Conservation (phyloP, 1,140 invertebrate genomes). For the Ectropis grisescens region DNA sequence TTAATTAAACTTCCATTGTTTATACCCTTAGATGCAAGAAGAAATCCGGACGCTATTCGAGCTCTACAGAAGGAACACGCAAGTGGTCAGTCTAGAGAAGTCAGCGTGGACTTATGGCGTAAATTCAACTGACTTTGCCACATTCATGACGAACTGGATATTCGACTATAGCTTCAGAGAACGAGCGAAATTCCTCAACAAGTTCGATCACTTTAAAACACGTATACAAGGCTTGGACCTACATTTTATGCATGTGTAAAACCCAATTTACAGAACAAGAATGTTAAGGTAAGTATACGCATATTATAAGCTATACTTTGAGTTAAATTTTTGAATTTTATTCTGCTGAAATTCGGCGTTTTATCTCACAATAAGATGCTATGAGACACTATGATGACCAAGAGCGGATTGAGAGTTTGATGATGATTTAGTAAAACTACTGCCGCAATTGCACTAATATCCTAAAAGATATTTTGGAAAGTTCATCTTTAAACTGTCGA, state of each 20-base stretch:
- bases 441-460: no score
- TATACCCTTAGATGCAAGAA: constrained; percentile 35
- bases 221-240: constrained; percentile 75
- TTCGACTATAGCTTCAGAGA: constrained; percentile 80
- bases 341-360: no score
- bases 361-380: no score
- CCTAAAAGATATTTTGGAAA: no score
- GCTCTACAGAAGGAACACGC: constrained; percentile 19
- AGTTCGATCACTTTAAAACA: constrained; percentile 79
- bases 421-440: no score
- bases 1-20: no score
- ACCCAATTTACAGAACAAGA: constrained; percentile 19
- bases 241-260: constrained; percentile 58
- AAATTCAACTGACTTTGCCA: constrained; percentile 72
- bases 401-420: no score
- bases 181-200: constrained; percentile 78
- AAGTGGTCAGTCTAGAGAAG: constrained; percentile 71
- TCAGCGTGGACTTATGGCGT: constrained; percentile 71
- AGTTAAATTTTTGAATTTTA: background rate
- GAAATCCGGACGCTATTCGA: constrained; percentile 36
- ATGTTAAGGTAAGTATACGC: constrained; percentile 44
- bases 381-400: no score
- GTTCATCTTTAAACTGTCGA: no score
- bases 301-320: no score
- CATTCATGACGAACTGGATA: constrained; percentile 80